Percentiles rank a stretch among this genome's conserved stretches.
Conservation (phyloP, 2,113 vertebrate genomes). For the Illadopsis cleaveri region DNA sequence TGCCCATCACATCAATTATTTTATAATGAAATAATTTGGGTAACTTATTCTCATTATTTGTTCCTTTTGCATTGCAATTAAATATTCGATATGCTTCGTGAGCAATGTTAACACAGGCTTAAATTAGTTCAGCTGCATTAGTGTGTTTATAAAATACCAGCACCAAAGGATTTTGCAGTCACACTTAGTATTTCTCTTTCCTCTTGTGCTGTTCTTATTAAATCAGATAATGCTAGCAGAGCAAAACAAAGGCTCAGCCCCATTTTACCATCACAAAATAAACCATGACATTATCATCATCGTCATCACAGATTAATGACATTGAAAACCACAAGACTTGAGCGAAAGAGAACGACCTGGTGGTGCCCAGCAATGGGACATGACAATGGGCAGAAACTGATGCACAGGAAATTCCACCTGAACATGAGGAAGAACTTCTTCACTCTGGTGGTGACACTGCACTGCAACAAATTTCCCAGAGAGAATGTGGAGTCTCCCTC, state of each 20-base stretch:
- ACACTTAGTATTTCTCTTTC: neutral
- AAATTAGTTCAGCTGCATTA: slow-evolving; percentile 54
- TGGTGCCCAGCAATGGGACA: neutral
- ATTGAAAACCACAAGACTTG: neutral
- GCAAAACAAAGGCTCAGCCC: neutral
- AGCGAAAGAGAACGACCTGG: neutral
- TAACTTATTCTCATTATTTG: slow-evolving; percentile 63
- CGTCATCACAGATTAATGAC: neutral
- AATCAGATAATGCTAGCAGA: neutral
- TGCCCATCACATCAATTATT: slow-evolving; percentile 73
- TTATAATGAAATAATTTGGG: slow-evolving; percentile 63
- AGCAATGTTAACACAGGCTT: slow-evolving; percentile 50
- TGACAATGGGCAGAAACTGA: rapidly evolving
- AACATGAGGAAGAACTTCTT: neutral
- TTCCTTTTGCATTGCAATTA: slow-evolving; percentile 53
- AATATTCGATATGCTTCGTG: slow-evolving; percentile 47
- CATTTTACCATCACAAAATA: neutral
- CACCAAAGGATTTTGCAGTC: neutral
- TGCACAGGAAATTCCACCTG: neutral
- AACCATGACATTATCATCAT: neutral
- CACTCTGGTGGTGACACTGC: too few species aligned
- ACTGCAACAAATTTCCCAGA: neutral
- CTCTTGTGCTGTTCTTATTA: neutral
- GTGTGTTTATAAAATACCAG: slow-evolving; percentile 34
- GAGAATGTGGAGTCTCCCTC: neutral